Conservation (phyloP, 2,797 vertebrate genomes). For the Salmo trutta region DNA sequence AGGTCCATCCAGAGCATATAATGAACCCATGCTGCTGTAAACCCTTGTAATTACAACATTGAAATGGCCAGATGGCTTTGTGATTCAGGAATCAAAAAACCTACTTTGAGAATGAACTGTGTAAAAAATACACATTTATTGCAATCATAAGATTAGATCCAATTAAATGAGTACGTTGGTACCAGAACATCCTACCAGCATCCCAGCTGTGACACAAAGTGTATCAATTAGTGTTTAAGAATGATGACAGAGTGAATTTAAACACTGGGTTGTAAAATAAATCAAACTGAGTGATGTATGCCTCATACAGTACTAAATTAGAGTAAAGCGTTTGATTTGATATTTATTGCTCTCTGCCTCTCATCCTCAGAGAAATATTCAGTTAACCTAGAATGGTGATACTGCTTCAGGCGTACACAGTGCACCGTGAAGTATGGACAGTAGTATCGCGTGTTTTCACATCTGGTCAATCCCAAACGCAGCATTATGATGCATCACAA, state of each 20-base stretch:
- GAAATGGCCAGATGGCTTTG: slow-evolving; percentile 54
- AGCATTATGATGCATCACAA: too few relatives aligned
- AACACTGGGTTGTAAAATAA: not conserved
- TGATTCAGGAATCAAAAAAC: slow-evolving; percentile 48
- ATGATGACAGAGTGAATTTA: not conserved
- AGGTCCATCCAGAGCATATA: slow-evolving; percentile 29
- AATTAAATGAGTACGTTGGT: slow-evolving; percentile 45
- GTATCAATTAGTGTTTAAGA: slow-evolving; percentile 15
- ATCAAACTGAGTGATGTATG: too few relatives aligned
- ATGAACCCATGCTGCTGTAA: slow-evolving; percentile 44
- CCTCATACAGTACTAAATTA: too few relatives aligned
- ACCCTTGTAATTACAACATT: slow-evolving; percentile 60
- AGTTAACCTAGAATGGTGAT: too few relatives aligned
- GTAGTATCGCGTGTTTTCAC: too few relatives aligned
- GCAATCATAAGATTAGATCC: slow-evolving; percentile 50
- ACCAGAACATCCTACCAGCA: slow-evolving; percentile 16
- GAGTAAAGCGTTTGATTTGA: too few relatives aligned
- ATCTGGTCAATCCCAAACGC: too few relatives aligned
- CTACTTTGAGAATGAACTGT: slow-evolving; percentile 50
- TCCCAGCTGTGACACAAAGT: slow-evolving; percentile 42
- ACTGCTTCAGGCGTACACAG: too few relatives aligned
- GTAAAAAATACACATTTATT: slow-evolving; percentile 50
- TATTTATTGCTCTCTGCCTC: too few relatives aligned
- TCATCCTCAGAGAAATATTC: too few relatives aligned
- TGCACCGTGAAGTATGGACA: too few relatives aligned